These are phyloP conservation scores for Tiliacea aurago DNA, from an alignment of 2,888 invertebrate species.

Conservation along the genomic window DNA sequence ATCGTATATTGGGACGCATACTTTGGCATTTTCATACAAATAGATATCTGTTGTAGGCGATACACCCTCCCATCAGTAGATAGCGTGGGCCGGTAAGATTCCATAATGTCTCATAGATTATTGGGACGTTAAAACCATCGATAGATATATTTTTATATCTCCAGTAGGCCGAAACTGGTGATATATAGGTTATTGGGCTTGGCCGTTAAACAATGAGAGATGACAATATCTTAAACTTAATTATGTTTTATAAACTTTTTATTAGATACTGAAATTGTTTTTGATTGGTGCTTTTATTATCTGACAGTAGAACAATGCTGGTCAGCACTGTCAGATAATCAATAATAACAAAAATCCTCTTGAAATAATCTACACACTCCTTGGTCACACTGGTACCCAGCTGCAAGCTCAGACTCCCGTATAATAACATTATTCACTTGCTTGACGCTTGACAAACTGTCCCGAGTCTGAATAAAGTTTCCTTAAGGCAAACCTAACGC, in stretches of 20 bases:
- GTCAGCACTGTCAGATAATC: too few relatives aligned
- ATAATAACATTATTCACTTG: constrained; percentile 39
- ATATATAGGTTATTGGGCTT: too few relatives aligned
- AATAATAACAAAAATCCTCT: too few relatives aligned
- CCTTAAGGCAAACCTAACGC: constrained; percentile 58
- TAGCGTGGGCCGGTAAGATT: too few relatives aligned
- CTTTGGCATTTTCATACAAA: too few relatives aligned
- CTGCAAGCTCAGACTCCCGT: neutral
- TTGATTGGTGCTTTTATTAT: neutral
- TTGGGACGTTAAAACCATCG: too few relatives aligned
- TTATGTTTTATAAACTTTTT: neutral
- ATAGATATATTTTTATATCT: too few relatives aligned
- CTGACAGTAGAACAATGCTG: neutral
- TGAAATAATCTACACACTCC: neutral
- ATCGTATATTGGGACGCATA: too few relatives aligned
- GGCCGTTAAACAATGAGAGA: neutral
- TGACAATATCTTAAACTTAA: neutral
- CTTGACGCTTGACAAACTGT: constrained; percentile 52
- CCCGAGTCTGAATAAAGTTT: constrained; percentile 62
- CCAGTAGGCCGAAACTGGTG: too few relatives aligned
- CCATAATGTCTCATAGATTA: too few relatives aligned
- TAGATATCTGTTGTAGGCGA: too few relatives aligned
- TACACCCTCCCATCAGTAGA: too few relatives aligned
- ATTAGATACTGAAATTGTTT: neutral
- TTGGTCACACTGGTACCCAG: constrained; percentile 3